Base-by-base conservation (phyloP, 2,113 vertebrate genomes). In the Callocephalon fimbriatum region DNA sequence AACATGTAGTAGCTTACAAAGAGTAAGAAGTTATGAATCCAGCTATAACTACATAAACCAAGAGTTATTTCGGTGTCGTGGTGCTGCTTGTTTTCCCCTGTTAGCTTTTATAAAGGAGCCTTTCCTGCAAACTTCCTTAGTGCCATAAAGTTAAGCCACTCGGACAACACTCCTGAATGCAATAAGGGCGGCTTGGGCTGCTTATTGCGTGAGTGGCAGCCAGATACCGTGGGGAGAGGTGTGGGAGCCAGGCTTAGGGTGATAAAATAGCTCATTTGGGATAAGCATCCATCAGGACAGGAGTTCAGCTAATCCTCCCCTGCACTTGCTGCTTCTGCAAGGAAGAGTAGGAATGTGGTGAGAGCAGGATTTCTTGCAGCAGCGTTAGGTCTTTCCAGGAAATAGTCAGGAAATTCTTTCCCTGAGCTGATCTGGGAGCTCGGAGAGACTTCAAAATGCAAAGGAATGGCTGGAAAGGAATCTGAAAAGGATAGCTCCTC, bases 401-500 rank as follows among this genome's bases (percentile, higher is more conserved):
- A 93, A 78, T 35, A 67, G 4, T 59, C 50, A 56, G 47, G 71
- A 71, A 86, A 47, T 32, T 66, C 27, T 12, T 84, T 83, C 48
- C 65, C 68, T 67, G 32, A 74, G 65, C 42, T 51, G 79, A 53
- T 40, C 23, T 84, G 76, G 79, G 71, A 91, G 79, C 83, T 93
- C 6, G 1, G 65, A 70, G 42, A 74, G 63, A 38, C 90, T 71
- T 83, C 78, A 74, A 94, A 86, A 91, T 48, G 68, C 54, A 61
- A 87, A 91, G n/a, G 90, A 93, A 92, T 88, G 84, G 90, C 94
- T 61, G 90, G 83, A 45, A 91, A 92, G 70, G 38, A 63, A 77
- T 67, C 54, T 89, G 86, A 71, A 86, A 92, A 86, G 45, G 86
- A 91, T 91, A 93, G 79, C 51, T 89, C 72, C 51, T 89, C 72